Conservation (phyloP, 2,797 vertebrate genomes). For the Siniperca undulata region DNA sequence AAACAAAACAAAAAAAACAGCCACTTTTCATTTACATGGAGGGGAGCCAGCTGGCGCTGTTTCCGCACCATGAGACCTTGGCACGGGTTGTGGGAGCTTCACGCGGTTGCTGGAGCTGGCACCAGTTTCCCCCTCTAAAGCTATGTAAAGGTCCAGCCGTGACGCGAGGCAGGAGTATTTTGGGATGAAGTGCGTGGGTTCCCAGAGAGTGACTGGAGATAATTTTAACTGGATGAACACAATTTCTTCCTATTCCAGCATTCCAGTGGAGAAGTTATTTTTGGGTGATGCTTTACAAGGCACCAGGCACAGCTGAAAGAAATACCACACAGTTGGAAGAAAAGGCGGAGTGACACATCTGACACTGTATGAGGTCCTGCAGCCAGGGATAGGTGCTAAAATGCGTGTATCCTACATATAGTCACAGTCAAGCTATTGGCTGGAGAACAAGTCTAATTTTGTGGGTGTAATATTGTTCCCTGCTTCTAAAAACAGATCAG, state of each 20-base stretch:
- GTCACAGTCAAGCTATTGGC: slow-evolving; percentile 66
- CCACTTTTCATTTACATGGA: slow-evolving; percentile 72
- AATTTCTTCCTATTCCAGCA: slow-evolving; percentile 79
- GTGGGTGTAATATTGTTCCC: slow-evolving; percentile 63
- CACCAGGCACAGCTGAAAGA: slow-evolving; percentile 68
- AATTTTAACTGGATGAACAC: slow-evolving; percentile 81
- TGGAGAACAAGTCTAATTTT: slow-evolving; percentile 76
- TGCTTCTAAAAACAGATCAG: slow-evolving; percentile 73
- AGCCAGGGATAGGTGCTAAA: slow-evolving; percentile 70
- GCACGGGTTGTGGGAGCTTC: slow-evolving; percentile 65
- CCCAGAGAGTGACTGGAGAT: slow-evolving; percentile 73
- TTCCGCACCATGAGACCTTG: slow-evolving; percentile 76
- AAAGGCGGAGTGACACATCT: slow-evolving; percentile 73
- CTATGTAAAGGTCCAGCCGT: slow-evolving; percentile 72
- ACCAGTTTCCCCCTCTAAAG: slow-evolving; percentile 55
- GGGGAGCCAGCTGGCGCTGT: slow-evolving; percentile 72
- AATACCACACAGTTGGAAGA: slow-evolving; percentile 71
- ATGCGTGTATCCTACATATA: slow-evolving; percentile 57
- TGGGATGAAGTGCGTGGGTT: slow-evolving; percentile 76
- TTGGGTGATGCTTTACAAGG: slow-evolving; percentile 75
- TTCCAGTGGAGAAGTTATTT: slow-evolving; percentile 83
- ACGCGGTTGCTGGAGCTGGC: slow-evolving; percentile 70
- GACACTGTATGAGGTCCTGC: slow-evolving; percentile 65
- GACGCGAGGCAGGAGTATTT: slow-evolving; percentile 84
- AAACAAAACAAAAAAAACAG: not conserved